Percentiles rank a stretch among this genome's conserved stretches.
Evolutionary conservation across 2,797 vertebrate species (phyloP).

Genomic region (Sebastiscus albofasciatus): DNA sequence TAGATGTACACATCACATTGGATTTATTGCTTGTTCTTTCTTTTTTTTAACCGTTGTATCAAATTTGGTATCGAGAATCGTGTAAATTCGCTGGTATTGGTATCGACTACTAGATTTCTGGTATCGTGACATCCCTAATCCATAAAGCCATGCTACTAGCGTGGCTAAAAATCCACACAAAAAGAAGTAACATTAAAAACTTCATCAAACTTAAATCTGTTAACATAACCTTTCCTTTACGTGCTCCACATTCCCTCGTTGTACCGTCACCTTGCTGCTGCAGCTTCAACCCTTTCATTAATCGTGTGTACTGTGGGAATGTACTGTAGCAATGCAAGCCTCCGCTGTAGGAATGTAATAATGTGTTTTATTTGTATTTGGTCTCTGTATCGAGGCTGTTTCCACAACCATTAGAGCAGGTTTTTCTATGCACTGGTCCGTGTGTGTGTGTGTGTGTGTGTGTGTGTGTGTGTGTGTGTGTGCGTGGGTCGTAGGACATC

Average conservation of each 20-base stretch:
- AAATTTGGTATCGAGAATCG: too few species aligned
- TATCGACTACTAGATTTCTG: too few species aligned
- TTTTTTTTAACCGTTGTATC: too few species aligned
- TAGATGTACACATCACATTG: too few species aligned
- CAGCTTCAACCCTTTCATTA: slow-evolving; percentile 3
- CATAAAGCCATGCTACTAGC: too few species aligned
- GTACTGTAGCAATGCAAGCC: background rate
- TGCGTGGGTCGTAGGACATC: slow-evolving; percentile 53
- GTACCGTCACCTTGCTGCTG: background rate
- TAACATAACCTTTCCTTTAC: background rate
- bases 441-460: too few species aligned
- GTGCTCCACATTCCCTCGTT: background rate
- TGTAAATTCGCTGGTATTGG: too few species aligned
- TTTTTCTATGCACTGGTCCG: slow-evolving; percentile 12
- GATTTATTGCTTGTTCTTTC: fast-evolving
- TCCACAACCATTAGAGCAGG: background rate
- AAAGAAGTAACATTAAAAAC: background rate
- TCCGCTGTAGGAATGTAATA: background rate
- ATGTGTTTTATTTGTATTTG: background rate
- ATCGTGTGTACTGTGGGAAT: background rate
- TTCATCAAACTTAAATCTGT: background rate
- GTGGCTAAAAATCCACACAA: background rate
- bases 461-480: background rate
- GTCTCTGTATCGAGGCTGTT: background rate
- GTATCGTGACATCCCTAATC: too few species aligned